A percentile compares a stretch with the other conserved stretches of the same genome.
Conservation (phyloP, 2,797 vertebrate species). For the Crocodylus rhombifer region DNA sequence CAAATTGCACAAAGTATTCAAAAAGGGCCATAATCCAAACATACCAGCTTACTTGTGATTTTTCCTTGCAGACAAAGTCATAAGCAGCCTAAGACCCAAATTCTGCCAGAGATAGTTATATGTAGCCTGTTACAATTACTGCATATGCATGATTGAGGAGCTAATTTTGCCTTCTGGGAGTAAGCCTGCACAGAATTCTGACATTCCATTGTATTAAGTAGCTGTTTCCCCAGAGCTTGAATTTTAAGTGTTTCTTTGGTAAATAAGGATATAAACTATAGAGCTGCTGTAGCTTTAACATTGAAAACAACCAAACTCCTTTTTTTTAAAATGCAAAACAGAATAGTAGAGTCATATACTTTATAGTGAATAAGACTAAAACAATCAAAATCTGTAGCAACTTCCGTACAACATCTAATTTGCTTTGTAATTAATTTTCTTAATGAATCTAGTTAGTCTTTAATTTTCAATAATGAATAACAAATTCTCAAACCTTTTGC, state of each 20-base stretch:
- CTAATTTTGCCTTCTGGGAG: background rate
- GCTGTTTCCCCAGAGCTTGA: background rate
- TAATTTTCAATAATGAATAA: constrained; percentile 44
- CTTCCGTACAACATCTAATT: constrained; percentile 15
- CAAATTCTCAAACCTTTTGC: constrained; percentile 12
- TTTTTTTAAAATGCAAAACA: background rate
- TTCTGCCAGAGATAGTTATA: background rate
- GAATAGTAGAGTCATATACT: background rate
- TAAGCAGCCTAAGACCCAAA: background rate
- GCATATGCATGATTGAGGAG: background rate
- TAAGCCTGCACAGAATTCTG: background rate
- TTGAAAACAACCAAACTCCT: background rate
- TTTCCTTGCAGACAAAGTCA: background rate
- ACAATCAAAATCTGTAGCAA: background rate
- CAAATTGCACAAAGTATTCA: background rate
- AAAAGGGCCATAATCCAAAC: background rate
- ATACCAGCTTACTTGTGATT: background rate
- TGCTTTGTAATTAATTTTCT: constrained; percentile 16
- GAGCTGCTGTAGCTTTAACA: background rate
- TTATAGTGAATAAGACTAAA: background rate
- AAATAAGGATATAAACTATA: background rate
- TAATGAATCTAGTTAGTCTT: constrained; percentile 21
- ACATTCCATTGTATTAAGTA: background rate
- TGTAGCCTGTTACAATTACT: background rate
- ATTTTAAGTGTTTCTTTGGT: background rate